These are phyloP conservation scores for Montipora capricornis DNA, from an alignment of 64 coral and sea anemone genomes.

Conservation along the genomic window DNA sequence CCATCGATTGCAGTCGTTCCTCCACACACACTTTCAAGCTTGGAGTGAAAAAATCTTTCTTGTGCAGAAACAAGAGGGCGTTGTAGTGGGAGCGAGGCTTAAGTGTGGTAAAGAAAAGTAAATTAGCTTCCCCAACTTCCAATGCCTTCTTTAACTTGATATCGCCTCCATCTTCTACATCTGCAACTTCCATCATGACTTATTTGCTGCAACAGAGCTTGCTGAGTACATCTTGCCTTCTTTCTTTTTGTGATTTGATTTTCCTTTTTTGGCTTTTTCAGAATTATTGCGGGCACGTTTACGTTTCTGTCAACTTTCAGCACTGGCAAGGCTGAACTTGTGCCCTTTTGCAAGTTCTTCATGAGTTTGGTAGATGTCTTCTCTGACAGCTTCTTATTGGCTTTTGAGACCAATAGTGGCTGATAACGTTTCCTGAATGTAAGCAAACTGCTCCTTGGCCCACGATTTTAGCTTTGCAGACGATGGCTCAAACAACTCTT, in stretches of 20 bases:
- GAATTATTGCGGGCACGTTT: constrained; percentile 22
- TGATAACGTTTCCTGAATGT: constrained; percentile 17
- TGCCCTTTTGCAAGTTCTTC: constrained; percentile 1
- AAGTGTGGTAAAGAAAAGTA: too few relatives aligned
- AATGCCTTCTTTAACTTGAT: background rate
- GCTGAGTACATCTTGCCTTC: background rate
- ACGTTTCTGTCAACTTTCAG: background rate
- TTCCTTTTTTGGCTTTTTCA: constrained; percentile 28
- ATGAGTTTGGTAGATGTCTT: constrained; percentile 39
- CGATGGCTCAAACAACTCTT: constrained; percentile 16
- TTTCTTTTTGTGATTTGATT: background rate
- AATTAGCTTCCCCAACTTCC: too few relatives aligned
- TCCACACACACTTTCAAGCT: too few relatives aligned
- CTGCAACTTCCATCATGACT: background rate
- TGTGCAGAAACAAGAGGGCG: too few relatives aligned
- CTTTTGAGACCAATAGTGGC: background rate
- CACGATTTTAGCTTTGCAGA: constrained; percentile 28
- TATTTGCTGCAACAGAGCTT: background rate
- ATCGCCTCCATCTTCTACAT: background rate
- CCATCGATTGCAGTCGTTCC: too few relatives aligned
- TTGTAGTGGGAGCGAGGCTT: too few relatives aligned
- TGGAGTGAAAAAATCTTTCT: too few relatives aligned
- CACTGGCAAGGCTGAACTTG: constrained; percentile 35
- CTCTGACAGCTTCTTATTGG: background rate
- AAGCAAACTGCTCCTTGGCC: constrained; percentile 54